phyloP scores from a whole-genome alignment of 2,888 invertebrate species.

The Eristalinus sepulchralis region DNA sequence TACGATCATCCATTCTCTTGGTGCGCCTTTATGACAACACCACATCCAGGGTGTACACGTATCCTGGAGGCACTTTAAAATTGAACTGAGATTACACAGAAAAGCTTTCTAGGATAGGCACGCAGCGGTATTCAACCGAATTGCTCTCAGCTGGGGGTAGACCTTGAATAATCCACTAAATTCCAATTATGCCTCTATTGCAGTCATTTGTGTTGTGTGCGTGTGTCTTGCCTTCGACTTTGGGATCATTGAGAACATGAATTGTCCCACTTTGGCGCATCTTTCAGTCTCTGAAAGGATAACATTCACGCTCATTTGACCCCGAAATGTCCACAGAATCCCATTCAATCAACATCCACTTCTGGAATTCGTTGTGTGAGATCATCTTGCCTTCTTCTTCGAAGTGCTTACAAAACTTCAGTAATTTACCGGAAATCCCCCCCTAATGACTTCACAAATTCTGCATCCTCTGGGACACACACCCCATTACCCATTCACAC shows the following conservation, averaged over 20 bases:
- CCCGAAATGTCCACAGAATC: too few relatives aligned
- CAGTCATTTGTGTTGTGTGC: background rate
- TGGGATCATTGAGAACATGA: constrained; percentile 20
- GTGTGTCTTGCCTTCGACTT: background rate
- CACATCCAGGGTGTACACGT: background rate
- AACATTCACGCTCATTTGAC: too few relatives aligned
- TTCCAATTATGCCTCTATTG: constrained; percentile 20
- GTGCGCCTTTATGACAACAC: background rate
- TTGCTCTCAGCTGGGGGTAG: background rate
- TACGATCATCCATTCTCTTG: background rate
- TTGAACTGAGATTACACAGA: background rate
- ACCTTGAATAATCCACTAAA: constrained; percentile 9
- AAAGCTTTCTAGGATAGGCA: background rate
- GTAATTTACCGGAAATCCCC: background rate
- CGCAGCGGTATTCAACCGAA: background rate
- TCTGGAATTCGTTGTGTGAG: too few relatives aligned
- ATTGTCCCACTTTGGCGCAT: constrained; percentile 21
- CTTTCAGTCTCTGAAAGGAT: too few relatives aligned
- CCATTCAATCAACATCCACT: too few relatives aligned
- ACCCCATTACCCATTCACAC: background rate
- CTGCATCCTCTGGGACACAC: background rate
- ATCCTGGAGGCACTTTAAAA: background rate
- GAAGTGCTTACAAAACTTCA: background rate
- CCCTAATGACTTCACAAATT: background rate
- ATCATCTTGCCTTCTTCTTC: too few relatives aligned